Evolutionary conservation across 1,140 invertebrate genomes (phyloP), one percentile per base, ranked within the genome.

Genomic region (Pomphorhynchus laevis): DNA sequence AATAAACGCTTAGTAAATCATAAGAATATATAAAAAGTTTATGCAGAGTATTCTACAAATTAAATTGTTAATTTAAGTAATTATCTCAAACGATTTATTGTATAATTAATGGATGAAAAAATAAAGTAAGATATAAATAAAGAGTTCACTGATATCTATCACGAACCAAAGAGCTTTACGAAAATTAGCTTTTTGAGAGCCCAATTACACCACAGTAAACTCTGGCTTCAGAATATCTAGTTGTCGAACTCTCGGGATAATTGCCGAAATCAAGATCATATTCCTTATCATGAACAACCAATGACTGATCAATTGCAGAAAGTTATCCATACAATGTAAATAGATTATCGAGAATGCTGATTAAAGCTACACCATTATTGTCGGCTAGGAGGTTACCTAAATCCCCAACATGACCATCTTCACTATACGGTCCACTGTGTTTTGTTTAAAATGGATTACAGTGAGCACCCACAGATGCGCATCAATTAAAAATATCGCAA

Each of bases 401-500:
- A 53, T 91, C 82, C 16, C 82, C 82, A 47, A 72, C 67, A 55
- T 91, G 82, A 45, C 60, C 54, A n/a, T 66, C 61, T 11, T 51
- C 52, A 45, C 72, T 67, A 20, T 51, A 51, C 6, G 79, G 80
- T 11, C 63, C 73, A 6, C 76, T 82, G 53, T 93, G 84, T 2
- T 69, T 70, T 48, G 71, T 70, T 41, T 66, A 65, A 34, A 59
- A 47, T 0, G 82, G 84, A 60, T 98, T 95, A 59, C 77, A 95
- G 59, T 95, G 86, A 1, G 75, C 63, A 1, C 82, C 86, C 22
- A 24, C 25, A 32, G 12, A 33, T 17, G 27, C 20, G 36, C 41
- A 60, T 47, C 66, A 71, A 54, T 89, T 80, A 25, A 77, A 82
- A 45, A 76, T 74, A 53, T 93, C 82, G 1, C 84, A 84, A 54